These are phyloP conservation scores for Beris chalybata DNA, from an alignment of 2,888 invertebrate genomes.

Conservation along the genomic window DNA sequence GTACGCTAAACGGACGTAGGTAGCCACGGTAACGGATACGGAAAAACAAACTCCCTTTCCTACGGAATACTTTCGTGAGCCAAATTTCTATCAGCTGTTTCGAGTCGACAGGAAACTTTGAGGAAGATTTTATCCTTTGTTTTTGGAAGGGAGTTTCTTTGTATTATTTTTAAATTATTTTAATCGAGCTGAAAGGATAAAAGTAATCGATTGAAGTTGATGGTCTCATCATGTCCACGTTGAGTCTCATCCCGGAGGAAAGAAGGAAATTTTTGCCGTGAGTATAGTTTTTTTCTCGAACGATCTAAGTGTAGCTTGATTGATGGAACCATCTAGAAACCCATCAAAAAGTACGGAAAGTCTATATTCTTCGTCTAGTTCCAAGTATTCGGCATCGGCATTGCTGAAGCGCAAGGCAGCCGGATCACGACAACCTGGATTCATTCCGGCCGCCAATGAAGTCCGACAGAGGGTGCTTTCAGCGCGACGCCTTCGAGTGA, in stretches of 20 bases:
- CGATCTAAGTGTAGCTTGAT: background rate
- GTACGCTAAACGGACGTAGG: background rate
- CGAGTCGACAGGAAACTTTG: background rate
- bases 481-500: conserved; percentile 73
- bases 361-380: conserved; percentile 53
- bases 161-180: background rate
- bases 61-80: background rate
- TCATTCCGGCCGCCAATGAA: conserved; percentile 51
- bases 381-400: conserved; percentile 51
- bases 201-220: conserved; percentile 41
- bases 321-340: conserved; percentile 41
- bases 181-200: background rate
- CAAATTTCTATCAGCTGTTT: conserved; percentile 14
- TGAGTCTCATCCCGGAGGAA: conserved; percentile 60
- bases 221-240: conserved; percentile 56
- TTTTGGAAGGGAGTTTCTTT: background rate
- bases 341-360: conserved; percentile 57
- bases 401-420: conserved; percentile 48
- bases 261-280: conserved; percentile 54
- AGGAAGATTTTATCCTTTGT: no score
- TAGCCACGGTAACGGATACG: conserved; percentile 2
- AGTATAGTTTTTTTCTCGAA: conserved; percentile 39
- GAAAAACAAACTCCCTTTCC: conserved; percentile 1
- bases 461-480: conserved; percentile 70
- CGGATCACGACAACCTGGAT: conserved; percentile 44